Evolutionary conservation across 2,888 invertebrate genomes (phyloP).

Genomic region (Willowsia nigromaculata): DNA sequence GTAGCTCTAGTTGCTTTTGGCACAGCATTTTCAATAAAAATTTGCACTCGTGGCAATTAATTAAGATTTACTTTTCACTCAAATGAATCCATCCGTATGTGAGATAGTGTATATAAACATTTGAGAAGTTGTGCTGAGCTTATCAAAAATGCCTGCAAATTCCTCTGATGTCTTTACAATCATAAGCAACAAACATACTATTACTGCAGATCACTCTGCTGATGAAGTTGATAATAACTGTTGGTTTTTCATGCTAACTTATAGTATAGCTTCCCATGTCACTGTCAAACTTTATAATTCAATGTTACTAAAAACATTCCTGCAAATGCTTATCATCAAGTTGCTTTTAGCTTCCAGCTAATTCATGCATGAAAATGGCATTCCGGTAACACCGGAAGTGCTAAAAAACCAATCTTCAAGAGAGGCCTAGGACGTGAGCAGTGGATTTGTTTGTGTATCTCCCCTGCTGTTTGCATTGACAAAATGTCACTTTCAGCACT

Average conservation of each 20-base stretch:
- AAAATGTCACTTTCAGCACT: neutral
- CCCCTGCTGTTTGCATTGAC: neutral
- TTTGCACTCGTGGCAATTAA: neutral
- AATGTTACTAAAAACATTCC: neutral
- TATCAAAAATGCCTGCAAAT: neutral
- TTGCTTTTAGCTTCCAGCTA: conserved; percentile 19
- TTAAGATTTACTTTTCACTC: neutral
- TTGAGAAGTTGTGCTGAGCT: neutral
- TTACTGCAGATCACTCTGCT: neutral
- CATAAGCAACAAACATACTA: neutral
- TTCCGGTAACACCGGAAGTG: conserved; percentile 41
- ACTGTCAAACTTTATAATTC: neutral
- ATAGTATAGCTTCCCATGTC: too few species aligned
- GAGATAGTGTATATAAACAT: too few species aligned
- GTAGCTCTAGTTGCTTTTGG: neutral
- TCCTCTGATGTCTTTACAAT: neutral
- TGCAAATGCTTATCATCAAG: neutral
- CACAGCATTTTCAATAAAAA: too few species aligned
- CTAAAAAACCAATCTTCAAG: conserved; percentile 7
- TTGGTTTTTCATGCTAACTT: neutral
- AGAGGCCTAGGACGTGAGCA: neutral
- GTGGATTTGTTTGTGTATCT: neutral
- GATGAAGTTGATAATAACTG: neutral
- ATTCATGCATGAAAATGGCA: conserved; percentile 4
- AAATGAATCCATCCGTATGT: neutral